Conservation (phyloP, 1,140 invertebrate genomes). For the Aphelinus atriplicis region DNA sequence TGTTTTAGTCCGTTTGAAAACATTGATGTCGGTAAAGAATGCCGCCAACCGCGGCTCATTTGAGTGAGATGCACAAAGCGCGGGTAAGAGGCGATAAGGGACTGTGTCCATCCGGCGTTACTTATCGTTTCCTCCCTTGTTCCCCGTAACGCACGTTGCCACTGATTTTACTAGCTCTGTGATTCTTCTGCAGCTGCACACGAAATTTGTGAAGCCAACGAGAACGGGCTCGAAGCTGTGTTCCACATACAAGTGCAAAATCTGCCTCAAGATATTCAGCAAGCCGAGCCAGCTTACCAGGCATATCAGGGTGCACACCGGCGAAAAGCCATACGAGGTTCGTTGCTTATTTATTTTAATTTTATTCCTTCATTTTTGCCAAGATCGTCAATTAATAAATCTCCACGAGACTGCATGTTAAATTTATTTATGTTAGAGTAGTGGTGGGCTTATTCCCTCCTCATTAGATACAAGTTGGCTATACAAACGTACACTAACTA, state of each 20-base stretch:
- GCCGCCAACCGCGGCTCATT: too few relatives aligned
- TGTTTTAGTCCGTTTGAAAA: too few relatives aligned
- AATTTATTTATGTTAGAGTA: background rate
- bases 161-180: too few relatives aligned
- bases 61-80: background rate
- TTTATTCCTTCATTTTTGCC: too few relatives aligned
- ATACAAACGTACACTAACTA: background rate
- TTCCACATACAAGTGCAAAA: conserved; percentile 64
- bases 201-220: conserved; percentile 56
- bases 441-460: too few relatives aligned
- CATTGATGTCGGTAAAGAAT: background rate
- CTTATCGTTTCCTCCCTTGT: background rate
- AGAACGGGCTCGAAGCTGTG: conserved; percentile 55
- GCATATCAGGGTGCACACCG: conserved; percentile 73
- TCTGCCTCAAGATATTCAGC: conserved; percentile 69
- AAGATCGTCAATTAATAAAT: too few relatives aligned
- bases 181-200: conserved; percentile 45
- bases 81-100: conserved; percentile 11
- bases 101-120: conserved; percentile 18
- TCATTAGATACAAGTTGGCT: too few relatives aligned
- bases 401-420: background rate
- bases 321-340: conserved; percentile 73
- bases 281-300: conserved; percentile 71
- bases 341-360: conserved; percentile 19
- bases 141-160: background rate